Percentiles rank a stretch among this genome's conserved stretches.
These are phyloP conservation scores for Phalacrocorax carbo DNA, from an alignment of 2,113 vertebrate genomes.

Conservation along the genomic window DNA sequence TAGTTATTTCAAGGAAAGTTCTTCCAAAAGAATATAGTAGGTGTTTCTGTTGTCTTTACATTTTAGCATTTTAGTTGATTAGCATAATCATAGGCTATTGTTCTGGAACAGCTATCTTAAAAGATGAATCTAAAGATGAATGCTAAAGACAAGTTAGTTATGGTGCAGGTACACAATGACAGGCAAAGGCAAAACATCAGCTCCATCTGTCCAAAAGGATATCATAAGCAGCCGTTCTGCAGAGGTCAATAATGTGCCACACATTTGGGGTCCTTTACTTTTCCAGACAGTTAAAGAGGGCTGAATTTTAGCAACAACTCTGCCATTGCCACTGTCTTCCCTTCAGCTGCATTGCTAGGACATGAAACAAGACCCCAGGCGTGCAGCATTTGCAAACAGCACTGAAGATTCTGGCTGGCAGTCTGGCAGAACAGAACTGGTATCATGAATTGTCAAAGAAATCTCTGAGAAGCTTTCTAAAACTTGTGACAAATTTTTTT, in stretches of 20 bases:
- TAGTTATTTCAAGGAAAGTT: background rate
- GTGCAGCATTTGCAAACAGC: background rate
- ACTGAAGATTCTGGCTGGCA: background rate
- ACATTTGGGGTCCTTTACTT: background rate
- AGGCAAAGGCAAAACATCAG: background rate
- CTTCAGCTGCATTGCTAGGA: background rate
- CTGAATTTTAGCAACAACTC: background rate
- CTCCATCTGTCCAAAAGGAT: background rate
- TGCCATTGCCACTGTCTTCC: background rate
- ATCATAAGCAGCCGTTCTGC: background rate
- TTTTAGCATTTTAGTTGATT: background rate
- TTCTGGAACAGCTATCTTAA: background rate
- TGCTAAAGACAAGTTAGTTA: background rate
- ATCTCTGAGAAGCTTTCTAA: background rate
- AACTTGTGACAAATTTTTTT: background rate
- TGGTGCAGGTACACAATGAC: background rate
- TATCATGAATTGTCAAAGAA: background rate
- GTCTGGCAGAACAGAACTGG: background rate
- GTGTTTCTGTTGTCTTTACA: background rate
- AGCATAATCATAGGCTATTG: background rate
- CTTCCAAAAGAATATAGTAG: background rate
- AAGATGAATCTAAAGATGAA: background rate
- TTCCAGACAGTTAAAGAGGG: background rate
- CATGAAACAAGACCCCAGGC: background rate
- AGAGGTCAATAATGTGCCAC: background rate